Conservation (phyloP, 2,888 invertebrate genomes). For the Agriotes lineatus region DNA sequence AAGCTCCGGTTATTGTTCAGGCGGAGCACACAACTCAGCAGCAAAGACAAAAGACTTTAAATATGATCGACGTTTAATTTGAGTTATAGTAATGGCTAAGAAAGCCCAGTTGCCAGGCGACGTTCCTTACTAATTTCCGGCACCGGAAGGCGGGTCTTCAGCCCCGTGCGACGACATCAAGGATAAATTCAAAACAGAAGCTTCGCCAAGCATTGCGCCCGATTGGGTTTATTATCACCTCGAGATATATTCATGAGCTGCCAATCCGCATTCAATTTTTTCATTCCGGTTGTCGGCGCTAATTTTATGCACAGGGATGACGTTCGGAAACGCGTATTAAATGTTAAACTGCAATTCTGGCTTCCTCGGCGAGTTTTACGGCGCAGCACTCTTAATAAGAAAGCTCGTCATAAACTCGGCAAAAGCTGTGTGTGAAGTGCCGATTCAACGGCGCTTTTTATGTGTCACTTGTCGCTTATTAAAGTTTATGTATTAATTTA, state of each 20-base stretch:
- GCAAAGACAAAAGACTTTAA: conserved; percentile 14
- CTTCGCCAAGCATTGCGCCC: not conserved
- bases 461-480: conserved; percentile 7
- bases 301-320: too few species aligned
- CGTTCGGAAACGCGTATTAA: not conserved
- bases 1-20: not conserved
- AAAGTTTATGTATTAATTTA: conserved; percentile 13
- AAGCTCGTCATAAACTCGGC: conserved; percentile 11
- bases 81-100: conserved; percentile 29
- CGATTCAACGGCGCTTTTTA: conserved; percentile 14
- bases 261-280: too few species aligned
- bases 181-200: conserved; percentile 29
- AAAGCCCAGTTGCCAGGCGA: conserved; percentile 30
- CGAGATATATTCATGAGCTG: not conserved
- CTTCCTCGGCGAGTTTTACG: not conserved
- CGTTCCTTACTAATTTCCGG: conserved; percentile 33
- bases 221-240: not conserved
- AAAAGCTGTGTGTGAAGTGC: conserved; percentile 23
- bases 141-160: conserved; percentile 30
- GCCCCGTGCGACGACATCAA: conserved; percentile 27
- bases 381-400: conserved; percentile 7
- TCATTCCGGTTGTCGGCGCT: too few species aligned
- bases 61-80: conserved; percentile 35
- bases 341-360: conserved; percentile 11
- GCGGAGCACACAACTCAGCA: conserved; percentile 2